These are phyloP conservation scores for Podilymbus podiceps DNA, from an alignment of 2,113 vertebrate genomes.

Conservation along the genomic window DNA sequence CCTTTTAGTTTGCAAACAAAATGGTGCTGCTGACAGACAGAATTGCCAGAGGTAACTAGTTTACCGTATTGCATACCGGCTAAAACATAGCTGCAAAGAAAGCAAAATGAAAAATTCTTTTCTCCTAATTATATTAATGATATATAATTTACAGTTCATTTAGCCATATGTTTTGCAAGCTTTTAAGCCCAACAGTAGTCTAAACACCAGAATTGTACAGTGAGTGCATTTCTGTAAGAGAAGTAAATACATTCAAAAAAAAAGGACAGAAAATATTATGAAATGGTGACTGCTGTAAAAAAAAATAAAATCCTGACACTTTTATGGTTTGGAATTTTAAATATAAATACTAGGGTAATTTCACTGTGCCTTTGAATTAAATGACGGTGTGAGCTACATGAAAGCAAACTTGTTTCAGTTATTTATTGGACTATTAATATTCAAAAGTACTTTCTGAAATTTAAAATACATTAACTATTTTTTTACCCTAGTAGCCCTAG, in stretches of 20 bases:
- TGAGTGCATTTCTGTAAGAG: background rate
- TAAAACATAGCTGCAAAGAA: background rate
- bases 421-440: background rate
- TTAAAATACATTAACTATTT: background rate
- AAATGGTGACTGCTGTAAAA: background rate
- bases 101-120: background rate
- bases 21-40: background rate
- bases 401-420: background rate
- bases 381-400: background rate
- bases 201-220: background rate
- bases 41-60: background rate
- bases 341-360: background rate
- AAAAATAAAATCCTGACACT: background rate
- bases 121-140: constrained; percentile 2
- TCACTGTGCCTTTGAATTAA: background rate
- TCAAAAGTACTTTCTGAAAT: background rate
- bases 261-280: background rate
- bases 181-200: background rate
- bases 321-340: background rate
- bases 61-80: background rate
- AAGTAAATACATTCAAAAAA: background rate
- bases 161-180: constrained; percentile 13
- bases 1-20: constrained; percentile 40
- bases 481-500: background rate
- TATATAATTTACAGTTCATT: constrained; percentile 30